Evolutionary conservation across 1,140 invertebrate species (phyloP), one percentile per base, ranked within the genome.

Genomic region (Ylistrum balloti): DNA sequence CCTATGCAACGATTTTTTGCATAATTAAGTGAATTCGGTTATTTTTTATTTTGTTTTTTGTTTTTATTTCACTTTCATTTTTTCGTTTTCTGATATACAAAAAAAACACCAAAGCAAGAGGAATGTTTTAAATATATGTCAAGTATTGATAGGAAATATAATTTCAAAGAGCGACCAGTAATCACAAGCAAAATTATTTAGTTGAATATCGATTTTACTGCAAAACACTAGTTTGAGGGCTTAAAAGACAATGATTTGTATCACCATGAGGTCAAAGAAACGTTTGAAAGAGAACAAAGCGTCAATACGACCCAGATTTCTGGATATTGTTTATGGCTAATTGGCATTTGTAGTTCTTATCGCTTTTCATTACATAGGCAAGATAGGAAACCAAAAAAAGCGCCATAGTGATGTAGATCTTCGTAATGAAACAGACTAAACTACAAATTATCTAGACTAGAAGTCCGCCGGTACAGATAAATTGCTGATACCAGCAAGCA

Each of bases 221-320:
- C n/a, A n/a, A n/a, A n/a, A n/a, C n/a, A n/a, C n/a, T n/a, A n/a
- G n/a, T n/a, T n/a, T n/a, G n/a, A n/a, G n/a, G n/a, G n/a, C n/a
- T n/a, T n/a, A n/a, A n/a, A n/a, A n/a, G n/a, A n/a, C n/a, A n/a
- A n/a, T n/a, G n/a, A n/a, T n/a, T n/a, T n/a, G n/a, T n/a, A n/a
- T n/a, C n/a, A n/a, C n/a, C n/a, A n/a, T n/a, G n/a, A n/a, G 56
- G 56, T 74, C 56, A 74, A 74, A 28, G 56, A 74, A 74, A 74
- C 56, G 56, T 74, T 48, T 48, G 5, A 20, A 74, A 17, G 56
- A 22, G 17, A 74, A 74, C 56, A 74, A 28, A 74, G 56, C 56
- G 56, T n/a, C 15, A 74, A n/a, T n/a, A 28, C 28, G 56, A 74
- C 56, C 56, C n/a, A 74, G 56, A 74, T 74, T 28, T 11, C 56